These are phyloP conservation scores for Syrrhaptes paradoxus DNA, from an alignment of 2,113 vertebrate species.

Conservation along the genomic window DNA sequence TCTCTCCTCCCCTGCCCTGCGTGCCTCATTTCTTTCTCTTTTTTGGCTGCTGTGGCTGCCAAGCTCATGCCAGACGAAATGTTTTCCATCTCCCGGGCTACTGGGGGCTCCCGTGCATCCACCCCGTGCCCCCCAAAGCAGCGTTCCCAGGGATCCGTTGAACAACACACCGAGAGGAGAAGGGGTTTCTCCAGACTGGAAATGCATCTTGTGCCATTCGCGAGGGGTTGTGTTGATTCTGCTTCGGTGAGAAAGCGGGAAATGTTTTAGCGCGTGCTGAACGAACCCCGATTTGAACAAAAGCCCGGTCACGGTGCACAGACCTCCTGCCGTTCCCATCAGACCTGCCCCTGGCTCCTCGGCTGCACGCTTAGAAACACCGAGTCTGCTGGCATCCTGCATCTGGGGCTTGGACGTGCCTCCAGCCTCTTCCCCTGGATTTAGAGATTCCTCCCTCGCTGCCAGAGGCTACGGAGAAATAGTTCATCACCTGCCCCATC, in stretches of 20 bases:
- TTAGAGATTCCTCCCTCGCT: not conserved
- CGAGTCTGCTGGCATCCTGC: not conserved
- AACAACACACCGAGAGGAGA: not conserved
- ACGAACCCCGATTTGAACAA: not conserved
- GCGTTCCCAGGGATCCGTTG: not conserved
- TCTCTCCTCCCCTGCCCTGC: not conserved
- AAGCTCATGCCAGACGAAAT: not conserved
- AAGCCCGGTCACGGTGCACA: not conserved
- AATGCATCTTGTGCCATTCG: not conserved
- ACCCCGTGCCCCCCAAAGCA: fast-evolving
- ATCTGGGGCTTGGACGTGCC: not conserved
- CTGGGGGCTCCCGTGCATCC: fast-evolving
- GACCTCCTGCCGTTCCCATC: not conserved
- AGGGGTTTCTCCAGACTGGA: not conserved
- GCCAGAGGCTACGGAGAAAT: not conserved
- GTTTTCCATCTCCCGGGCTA: not conserved
- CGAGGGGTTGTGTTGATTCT: not conserved
- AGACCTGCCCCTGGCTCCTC: not conserved
- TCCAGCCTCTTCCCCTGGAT: not conserved
- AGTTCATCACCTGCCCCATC: not conserved
- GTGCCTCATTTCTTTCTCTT: not conserved
- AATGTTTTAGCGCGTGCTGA: not conserved
- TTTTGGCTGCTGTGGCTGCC: not conserved
- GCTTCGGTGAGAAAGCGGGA: not conserved
- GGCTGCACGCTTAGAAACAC: fast-evolving